Evolutionary conservation across 2,888 invertebrate genomes (phyloP), one percentile per base, ranked within the genome.

Genomic region (Elmis aenea): DNA sequence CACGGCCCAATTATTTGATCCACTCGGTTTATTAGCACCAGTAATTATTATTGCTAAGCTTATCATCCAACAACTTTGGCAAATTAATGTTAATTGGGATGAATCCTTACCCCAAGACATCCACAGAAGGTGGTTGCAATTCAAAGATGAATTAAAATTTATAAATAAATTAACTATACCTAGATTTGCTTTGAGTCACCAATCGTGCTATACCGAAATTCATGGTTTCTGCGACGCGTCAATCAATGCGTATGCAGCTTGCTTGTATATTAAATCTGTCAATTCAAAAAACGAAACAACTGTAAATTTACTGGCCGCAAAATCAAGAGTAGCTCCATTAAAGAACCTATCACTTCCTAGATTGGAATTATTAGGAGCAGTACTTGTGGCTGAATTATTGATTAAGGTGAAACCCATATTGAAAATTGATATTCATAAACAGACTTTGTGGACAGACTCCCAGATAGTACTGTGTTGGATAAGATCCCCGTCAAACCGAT

Each of bases 1-100:
- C n/a, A 45, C 50, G 5, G 38, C 50, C 5, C 45, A 44, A 30
- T 40, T 52, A 5, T 55, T 41, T 28, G 52, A 56, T 33, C 48
- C 52, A 3, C 37, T 53, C 4, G 51, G 52, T 6, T 21, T 55
- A 2, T 14, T 52, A 9, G 45, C 52, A 5, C 54, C 52, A 2
- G 38, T 50, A 24, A 39, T 42, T 6, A 38, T 51, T 4, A 25
- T 32, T 3, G 51, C 52, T 11, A 54, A 55, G 31, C 44, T 52
- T 11, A 13, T 53, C 14, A 39, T 51, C 3, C 45, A 48, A 32
- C n/a, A 40, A 9, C 27, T 51, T 9, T 51, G 47, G 46, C 24
- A 33, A 27, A 6, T 38, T 11, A 36, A 45, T 25, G n/a, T 45
- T 14, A n/a, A 26, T 5, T 52, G 48, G 45, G 49, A 51, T 29